Percentiles rank a stretch among this genome's conserved stretches.
phyloP scores from a whole-genome alignment of 64 coral and sea anemone genomes.

The Stichodactyla helianthus region DNA sequence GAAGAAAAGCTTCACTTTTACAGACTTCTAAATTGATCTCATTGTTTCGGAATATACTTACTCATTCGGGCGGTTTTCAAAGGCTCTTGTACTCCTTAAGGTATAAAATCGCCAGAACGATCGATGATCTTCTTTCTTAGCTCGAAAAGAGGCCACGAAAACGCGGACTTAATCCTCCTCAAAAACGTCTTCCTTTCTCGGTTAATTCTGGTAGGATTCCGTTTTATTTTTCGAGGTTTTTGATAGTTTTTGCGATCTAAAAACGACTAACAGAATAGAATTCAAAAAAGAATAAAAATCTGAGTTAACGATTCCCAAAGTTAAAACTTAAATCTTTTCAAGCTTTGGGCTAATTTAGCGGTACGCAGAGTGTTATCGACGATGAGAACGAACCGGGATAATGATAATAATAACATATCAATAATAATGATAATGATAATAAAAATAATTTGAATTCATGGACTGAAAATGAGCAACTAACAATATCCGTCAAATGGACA shows the following conservation, averaged over 20 bases:
- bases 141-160: not conserved
- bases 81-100: not conserved
- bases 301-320: not conserved
- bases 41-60: constrained; percentile 1
- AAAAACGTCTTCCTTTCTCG: not conserved
- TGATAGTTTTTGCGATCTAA: too few species aligned
- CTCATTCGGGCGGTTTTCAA: not conserved
- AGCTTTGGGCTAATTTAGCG: not conserved
- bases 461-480: not conserved
- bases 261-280: too few species aligned
- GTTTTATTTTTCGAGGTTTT: not conserved
- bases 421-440: not conserved
- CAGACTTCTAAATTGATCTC: not conserved
- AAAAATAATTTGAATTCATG: not conserved
- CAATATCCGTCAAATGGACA: not conserved
- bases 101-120: not conserved
- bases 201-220: not conserved
- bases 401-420: not conserved
- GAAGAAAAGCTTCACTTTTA: not conserved
- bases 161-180: not conserved
- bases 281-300: not conserved
- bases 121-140: not conserved
- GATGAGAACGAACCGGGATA: not conserved
- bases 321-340: not conserved
- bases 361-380: not conserved